Evolutionary conservation across 1,140 invertebrate species (phyloP).

Genomic region (Contarinia nasturtii): DNA sequence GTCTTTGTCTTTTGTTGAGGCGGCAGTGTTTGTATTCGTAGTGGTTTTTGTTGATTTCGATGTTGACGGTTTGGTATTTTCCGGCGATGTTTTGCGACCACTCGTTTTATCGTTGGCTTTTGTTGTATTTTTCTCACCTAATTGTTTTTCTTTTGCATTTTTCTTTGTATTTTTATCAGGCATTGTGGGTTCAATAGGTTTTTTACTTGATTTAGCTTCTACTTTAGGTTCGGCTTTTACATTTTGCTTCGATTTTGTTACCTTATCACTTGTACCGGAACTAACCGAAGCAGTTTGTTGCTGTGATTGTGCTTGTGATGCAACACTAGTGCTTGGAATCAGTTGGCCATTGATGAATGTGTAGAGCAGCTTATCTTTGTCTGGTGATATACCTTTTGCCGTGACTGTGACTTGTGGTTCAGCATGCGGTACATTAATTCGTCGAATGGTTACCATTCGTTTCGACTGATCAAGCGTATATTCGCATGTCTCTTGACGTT

Average conservation of each 20-base stretch:
- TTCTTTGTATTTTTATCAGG: too few species aligned
- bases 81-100: neutral
- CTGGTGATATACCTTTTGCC: slow-evolving; percentile 49
- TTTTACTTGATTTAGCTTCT: too few species aligned
- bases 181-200: too few species aligned
- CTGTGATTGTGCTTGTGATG: too few species aligned
- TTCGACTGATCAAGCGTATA: slow-evolving; percentile 20
- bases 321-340: slow-evolving; percentile 16
- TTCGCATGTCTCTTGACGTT: slow-evolving; percentile 1
- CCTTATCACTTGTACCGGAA: too few species aligned
- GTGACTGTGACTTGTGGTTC: slow-evolving; percentile 58
- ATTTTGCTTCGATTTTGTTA: too few species aligned
- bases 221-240: too few species aligned
- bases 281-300: too few species aligned
- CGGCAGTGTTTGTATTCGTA: too few species aligned
- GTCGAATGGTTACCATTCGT: slow-evolving; percentile 53
- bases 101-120: neutral
- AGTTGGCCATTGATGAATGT: slow-evolving; percentile 51
- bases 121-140: neutral
- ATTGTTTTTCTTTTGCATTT: neutral
- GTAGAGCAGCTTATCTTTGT: slow-evolving; percentile 51
- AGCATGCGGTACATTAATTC: slow-evolving; percentile 31
- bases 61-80: too few species aligned
- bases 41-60: too few species aligned
- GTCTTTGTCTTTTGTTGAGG: neutral